Conservation (phyloP, 2,113 vertebrate genomes). For the Grammomys dolichurus region DNA sequence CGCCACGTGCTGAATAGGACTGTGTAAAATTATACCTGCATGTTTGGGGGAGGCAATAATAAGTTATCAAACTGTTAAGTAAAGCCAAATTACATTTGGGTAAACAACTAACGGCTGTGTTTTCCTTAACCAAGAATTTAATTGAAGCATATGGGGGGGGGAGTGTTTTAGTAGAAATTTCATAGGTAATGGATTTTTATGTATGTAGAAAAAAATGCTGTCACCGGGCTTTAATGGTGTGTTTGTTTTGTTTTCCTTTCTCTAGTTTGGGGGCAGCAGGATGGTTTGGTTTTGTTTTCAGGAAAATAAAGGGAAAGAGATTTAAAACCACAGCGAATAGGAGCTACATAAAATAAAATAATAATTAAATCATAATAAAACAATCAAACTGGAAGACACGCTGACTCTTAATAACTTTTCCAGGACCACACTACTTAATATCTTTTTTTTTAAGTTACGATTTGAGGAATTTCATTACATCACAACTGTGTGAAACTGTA, state of each 20-base stretch:
- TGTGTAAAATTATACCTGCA: conserved; percentile 8
- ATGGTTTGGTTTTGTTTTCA: not conserved
- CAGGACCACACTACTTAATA: conserved; percentile 73
- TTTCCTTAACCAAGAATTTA: conserved; percentile 43
- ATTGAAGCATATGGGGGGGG: not conserved
- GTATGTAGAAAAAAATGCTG: not conserved
- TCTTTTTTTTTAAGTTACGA: conserved; percentile 72
- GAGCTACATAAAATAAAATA: not conserved
- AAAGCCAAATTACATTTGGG: conserved; percentile 41
- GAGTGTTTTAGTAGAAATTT: conserved; percentile 33
- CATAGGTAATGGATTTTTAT: conserved; percentile 46
- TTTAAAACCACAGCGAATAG: conserved; percentile 31
- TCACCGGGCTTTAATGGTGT: not conserved
- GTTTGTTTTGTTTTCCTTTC: not conserved
- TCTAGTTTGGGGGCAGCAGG: not conserved
- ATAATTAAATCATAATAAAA: conserved; percentile 8
- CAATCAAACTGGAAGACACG: conserved; percentile 59
- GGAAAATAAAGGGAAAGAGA: not conserved
- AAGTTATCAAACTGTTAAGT: not conserved
- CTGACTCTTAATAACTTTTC: conserved; percentile 73
- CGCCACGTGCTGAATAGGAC: not conserved
- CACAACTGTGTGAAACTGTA: conserved; percentile 61
- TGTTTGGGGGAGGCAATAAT: not conserved
- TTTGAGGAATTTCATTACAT: conserved; percentile 74
- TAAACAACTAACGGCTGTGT: conserved; percentile 8